Evolutionary conservation across 2,797 vertebrate species (phyloP), one percentile per base, ranked within the genome.

Genomic region (Lepilemur ruficaudatus): DNA sequence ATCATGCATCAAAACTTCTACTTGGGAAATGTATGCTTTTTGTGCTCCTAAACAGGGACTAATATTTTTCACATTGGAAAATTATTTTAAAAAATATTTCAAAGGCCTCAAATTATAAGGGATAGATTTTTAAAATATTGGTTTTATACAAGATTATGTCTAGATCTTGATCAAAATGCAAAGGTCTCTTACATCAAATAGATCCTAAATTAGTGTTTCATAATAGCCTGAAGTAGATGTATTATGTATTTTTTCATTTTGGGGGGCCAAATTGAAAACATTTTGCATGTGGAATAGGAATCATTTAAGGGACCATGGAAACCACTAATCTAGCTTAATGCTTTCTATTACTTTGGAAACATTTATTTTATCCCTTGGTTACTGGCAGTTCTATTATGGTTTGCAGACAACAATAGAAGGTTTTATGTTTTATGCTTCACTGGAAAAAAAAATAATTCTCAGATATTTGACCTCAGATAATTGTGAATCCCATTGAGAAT

Each of bases 401-500:
- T 96, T 94, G 57, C 69, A 97, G 81, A 96, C 81, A 96, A 95
- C 93, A 97, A 75, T 87, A 92, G 84, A 82, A 59, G 69, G 30
- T 92, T 96, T 98, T 95, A 97, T 91, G 76, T 94, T 88, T 98
- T 97, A 92, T 83, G 84, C 80, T 89, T 96, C 94, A 93, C 30
- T 95, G 46, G 81, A 41, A 95, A 94, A 85, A 89, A 91, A 93
- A 95, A 82, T 48, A 78, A 52, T 82, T 82, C 88, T 95, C 83
- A 95, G 88, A 95, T 96, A 92, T 89, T 73, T 97, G 93, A 90
- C 95, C 84, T 96, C 69, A 88, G 93, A 95, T 97, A 95, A 97
- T 89, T 96, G 35, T 90, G 61, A 97, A 79, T 72, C 41, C 70
- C 59, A 41, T 2, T 35, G 63, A 82, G 65, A 73, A 69, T 52